Base-by-base conservation (phyloP, 2,113 vertebrate genomes). In the Xenotilapia flavipinnis region DNA sequence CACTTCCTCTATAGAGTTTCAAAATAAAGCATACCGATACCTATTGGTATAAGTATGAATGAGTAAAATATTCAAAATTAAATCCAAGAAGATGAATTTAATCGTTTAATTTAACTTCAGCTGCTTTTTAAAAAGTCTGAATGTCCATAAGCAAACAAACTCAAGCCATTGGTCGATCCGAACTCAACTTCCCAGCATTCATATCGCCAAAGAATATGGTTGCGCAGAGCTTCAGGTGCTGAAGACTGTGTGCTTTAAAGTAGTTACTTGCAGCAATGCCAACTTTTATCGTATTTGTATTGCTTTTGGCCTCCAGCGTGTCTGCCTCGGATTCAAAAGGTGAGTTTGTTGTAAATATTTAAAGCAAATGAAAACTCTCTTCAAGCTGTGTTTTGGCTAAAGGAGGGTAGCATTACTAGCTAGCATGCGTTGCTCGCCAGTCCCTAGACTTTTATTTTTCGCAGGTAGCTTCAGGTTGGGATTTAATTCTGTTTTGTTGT, bases 171-270 rank as follows among this genome's bases (percentile, higher is more conserved):
- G 6, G 4, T 7, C 8, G 15, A 54, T 21, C 15, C n/a, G 19
- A 80, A 95, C 94, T 90, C 23, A 92, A 84, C 7, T 82, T 94
- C 95, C 96, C 95, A 89, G 55, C 79, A 92, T 95, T 81, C 93
- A 6, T 23, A 1, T 33, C 60, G 85, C 45, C 77, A 85, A 81
- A 84, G 56, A 93, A 70, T 73, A 96, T 96, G 95, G 95, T 94
- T 13, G 81, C 90, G 11, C 49, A 2, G 14, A 31, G 17, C 23
- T 15, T 2, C 7, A 36, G 51, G 23, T 49, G 40, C 6, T 45
- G 42, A 81, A 11, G 56, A 83, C 23, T 60, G 5, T 68, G 45
- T 60, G 4, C 17, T 82, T 56, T 12, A 6, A 45, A 55, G 26
- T 42, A 21, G 31, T 9, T 3, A 45, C 1, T 81, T 68, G 58